Evolutionary conservation across 2,797 vertebrate species (phyloP).

Genomic region (Chanos chanos): DNA sequence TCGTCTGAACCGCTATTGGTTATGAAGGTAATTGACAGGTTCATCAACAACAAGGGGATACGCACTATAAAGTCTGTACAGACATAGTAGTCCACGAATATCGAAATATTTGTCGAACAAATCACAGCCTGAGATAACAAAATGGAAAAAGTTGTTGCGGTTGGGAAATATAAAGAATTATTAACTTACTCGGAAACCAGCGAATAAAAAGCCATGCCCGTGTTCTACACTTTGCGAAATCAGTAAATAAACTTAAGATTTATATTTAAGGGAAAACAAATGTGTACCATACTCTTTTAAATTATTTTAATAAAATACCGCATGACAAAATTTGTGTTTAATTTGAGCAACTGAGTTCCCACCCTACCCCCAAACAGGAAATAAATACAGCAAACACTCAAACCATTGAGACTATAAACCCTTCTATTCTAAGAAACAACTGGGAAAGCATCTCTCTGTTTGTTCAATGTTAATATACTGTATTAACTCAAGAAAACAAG

Average conservation of each 20-base stretch:
- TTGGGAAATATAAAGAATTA: neutral
- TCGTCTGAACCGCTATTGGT: conserved; percentile 7
- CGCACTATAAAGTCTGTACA: neutral
- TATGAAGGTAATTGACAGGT: neutral
- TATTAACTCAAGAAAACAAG: too few relatives aligned
- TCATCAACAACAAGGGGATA: neutral
- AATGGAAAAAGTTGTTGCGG: neutral
- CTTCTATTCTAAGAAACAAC: too few relatives aligned
- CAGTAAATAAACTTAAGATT: too few relatives aligned
- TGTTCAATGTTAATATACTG: too few relatives aligned
- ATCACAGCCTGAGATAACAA: neutral
- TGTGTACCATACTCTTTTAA: neutral
- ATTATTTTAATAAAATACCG: neutral
- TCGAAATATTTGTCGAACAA: too few relatives aligned
- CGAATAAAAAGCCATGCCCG: neutral
- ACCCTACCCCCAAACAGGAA: neutral
- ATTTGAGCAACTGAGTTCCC: neutral
- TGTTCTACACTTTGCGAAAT: too few relatives aligned
- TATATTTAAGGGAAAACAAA: neutral
- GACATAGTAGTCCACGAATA: neutral
- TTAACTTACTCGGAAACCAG: neutral
- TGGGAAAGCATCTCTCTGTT: too few relatives aligned
- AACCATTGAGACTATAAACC: too few relatives aligned
- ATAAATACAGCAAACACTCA: neutral
- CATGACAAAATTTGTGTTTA: neutral